These are phyloP conservation scores for Drosophila kepulauana DNA, from an alignment of 1,140 invertebrate genomes.

Conservation along the genomic window DNA sequence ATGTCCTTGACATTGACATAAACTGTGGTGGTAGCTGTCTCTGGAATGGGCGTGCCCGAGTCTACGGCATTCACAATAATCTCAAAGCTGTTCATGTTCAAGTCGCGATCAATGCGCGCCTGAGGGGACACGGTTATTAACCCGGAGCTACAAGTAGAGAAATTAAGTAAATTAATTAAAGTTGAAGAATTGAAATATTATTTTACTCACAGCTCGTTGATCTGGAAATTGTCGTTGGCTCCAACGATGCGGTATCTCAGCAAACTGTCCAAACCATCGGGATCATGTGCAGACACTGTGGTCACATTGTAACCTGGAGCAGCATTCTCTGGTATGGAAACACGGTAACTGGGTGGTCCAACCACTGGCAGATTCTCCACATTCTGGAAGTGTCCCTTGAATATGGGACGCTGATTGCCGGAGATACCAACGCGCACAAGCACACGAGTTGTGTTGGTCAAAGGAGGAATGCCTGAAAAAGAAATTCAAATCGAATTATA, in stretches of 20 bases:
- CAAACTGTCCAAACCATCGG: slow-evolving; percentile 90
- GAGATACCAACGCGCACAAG: slow-evolving; percentile 90
- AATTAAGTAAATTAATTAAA: not conserved
- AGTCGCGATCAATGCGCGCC: slow-evolving; percentile 90
- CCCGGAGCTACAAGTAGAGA: slow-evolving; percentile 86
- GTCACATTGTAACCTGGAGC: slow-evolving; percentile 89
- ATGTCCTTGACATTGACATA: slow-evolving; percentile 91
- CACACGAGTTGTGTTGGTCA: slow-evolving; percentile 88
- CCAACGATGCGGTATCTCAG: slow-evolving; percentile 91
- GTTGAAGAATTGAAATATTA: not conserved
- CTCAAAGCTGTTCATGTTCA: slow-evolving; percentile 88
- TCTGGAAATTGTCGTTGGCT: slow-evolving; percentile 92
- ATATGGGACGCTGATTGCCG: slow-evolving; percentile 91
- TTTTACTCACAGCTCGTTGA: slow-evolving; percentile 88
- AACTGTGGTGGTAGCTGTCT: slow-evolving; percentile 91
- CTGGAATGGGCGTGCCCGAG: slow-evolving; percentile 89
- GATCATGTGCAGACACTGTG: slow-evolving; percentile 90
- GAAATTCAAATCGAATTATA: not conserved
- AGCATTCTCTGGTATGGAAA: slow-evolving; percentile 90
- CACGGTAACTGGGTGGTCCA: slow-evolving; percentile 89
- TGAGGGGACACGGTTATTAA: slow-evolving; percentile 90
- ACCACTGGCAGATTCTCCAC: slow-evolving; percentile 85
- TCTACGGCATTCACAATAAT: slow-evolving; percentile 91
- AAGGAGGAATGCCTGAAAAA: slow-evolving; percentile 85
- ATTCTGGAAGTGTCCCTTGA: slow-evolving; percentile 89